Percentiles rank a stretch among this genome's conserved stretches.
phyloP scores from a whole-genome alignment of 2,888 invertebrate genomes.

The Ommatoiulus sabulosus region DNA sequence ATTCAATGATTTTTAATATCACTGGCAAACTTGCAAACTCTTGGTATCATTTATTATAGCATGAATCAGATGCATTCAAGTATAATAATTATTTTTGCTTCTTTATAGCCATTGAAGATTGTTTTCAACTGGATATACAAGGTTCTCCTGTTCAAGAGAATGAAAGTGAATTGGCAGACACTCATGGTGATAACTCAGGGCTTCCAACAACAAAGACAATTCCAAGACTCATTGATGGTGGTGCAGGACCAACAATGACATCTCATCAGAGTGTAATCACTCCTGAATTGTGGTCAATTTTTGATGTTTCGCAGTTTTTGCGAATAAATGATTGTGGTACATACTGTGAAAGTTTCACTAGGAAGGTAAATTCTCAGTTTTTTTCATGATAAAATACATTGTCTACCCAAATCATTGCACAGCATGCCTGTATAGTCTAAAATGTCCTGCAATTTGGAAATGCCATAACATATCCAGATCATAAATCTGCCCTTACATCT shows the following conservation, averaged over 20 bases:
- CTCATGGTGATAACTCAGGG: not conserved
- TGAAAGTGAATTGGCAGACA: not conserved
- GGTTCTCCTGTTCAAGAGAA: slow-evolving; percentile 26
- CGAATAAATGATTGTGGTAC: slow-evolving; percentile 83
- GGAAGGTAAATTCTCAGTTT: slow-evolving; percentile 66
- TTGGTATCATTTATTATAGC: no score
- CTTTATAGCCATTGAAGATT: not conserved
- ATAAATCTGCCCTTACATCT: no score
- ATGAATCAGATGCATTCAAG: no score
- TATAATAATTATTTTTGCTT: not conserved
- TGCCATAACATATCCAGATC: not conserved
- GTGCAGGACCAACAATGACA: slow-evolving; percentile 41
- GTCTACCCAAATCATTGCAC: no score
- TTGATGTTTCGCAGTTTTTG: slow-evolving; percentile 90
- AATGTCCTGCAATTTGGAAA: not conserved
- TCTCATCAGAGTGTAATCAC: slow-evolving; percentile 59
- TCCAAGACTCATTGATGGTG: slow-evolving; percentile 61
- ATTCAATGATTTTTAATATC: no score
- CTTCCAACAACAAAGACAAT: slow-evolving; percentile 57
- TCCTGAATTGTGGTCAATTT: slow-evolving; percentile 82
- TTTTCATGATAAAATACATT: no score
- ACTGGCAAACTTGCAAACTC: no score
- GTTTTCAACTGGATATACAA: slow-evolving; percentile 30
- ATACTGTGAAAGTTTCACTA: slow-evolving; percentile 74
- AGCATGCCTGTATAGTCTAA: no score